Evolutionary conservation across 2,797 vertebrate genomes (phyloP), one percentile per base, ranked within the genome.

Genomic region (Mastacembelus armatus): DNA sequence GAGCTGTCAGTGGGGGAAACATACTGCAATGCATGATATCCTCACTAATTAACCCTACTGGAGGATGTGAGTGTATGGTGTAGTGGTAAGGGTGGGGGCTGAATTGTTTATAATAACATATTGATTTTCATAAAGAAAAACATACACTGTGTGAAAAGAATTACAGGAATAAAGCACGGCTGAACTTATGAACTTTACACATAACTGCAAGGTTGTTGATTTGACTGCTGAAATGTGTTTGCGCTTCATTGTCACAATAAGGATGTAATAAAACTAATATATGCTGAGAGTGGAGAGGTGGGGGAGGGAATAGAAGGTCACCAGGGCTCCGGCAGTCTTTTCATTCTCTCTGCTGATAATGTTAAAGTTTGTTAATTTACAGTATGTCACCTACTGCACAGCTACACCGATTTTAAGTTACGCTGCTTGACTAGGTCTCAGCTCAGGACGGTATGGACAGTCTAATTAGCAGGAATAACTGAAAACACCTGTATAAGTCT

Each of bases 11-110:
- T 16, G 14, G 35, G 52, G 70, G 24, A 75, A 83, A 40, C n/a
- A 8, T 58, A 78, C 38, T 62, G 67, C 52, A 4, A 64, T 45
- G 77, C 77, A 82, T 70, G 62, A 78, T 45, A 70, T 83, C 72
- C 63, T 50, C 40, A 26, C 75, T 91, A 90, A 90, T 90, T 91
- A 76, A 85, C 78, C 83, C 78, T 74, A 71, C 71, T 76, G 71
- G 62, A 81, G 63, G 65, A 68, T 26, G 52, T 22, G 66, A 39
- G 55, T 52, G 62, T 16, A 52, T 59, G 36, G 55, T 30, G 45
- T 3, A 27, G 19, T 35, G 24, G 21, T 11, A 7, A 14, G 19
- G 42, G n/a, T 15, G 27, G n/a, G 11, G 24, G 21, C 24, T 18
- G 42, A 57, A 51, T 15, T 75, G 67, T 86, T 81, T 66, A 59